Base-by-base conservation (phyloP, 2,888 invertebrate species). In the Diplazon laetatorius region DNA sequence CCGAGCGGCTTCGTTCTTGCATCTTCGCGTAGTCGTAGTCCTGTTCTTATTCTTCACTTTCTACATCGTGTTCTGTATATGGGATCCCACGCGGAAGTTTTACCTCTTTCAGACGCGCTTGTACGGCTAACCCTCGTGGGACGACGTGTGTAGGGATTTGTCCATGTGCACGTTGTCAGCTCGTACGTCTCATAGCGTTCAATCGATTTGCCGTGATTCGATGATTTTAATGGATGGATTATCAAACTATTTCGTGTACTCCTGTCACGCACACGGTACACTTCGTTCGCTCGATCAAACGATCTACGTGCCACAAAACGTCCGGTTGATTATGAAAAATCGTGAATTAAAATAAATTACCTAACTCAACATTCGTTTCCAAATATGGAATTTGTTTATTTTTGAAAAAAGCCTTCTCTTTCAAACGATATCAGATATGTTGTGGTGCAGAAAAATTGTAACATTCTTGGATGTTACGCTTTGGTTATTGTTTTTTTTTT, bases 31-130 rank as follows among this genome's bases (percentile, higher is more conserved):
- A n/a, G 44, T 60, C 70, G 25, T 60, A 22, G 70, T 39, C 72
- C 30, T 6, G 74, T 9, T 60, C 52, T 66, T 74, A n/a, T n/a
- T n/a, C 39, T 66, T 35, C 74, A 39, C 70, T 30, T 71, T 65
- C 59, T 59, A 35, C 73, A 70, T 72, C 74, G 66, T 55, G 71
- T 6, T 5, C 74, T 74, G 74, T 72, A 73, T 76, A 63, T 76
- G 73, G 60, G 77, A 79, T 80, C 87, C 87, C 87, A 87, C 87
- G 87, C 87, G 87, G 87, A 87, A 87, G 86, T 87, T 69, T 16
- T n/a, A n/a, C n/a, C n/a, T 44, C 71, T 80, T 76, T 81, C 79
- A 77, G 65, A 76, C 79, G 78, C 78, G 71, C 78, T 72, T 78
- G 78, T 76, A 75, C 68, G 60, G 37, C 48, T 35, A 18, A 14